Conservation (phyloP, 1,140 invertebrate species). For the Bilobella aurantiaca region DNA sequence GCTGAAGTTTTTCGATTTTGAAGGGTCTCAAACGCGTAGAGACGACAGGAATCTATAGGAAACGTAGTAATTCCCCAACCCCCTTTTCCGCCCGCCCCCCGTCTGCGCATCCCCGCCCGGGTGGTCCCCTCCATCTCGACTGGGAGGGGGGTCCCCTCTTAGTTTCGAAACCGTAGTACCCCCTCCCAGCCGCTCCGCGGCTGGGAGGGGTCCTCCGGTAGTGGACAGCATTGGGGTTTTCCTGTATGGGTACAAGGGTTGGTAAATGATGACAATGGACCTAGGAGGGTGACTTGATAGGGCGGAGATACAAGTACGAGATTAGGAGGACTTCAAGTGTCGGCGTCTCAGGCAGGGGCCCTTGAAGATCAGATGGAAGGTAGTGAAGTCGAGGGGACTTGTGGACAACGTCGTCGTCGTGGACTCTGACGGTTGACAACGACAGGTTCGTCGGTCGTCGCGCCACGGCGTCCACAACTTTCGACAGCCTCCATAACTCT, state of each 20-base stretch:
- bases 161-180: too few relatives aligned
- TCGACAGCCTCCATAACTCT: constrained; percentile 34
- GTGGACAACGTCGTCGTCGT: too few relatives aligned
- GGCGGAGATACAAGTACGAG: constrained; percentile 26
- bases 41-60: background rate
- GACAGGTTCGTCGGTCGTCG: constrained; percentile 12
- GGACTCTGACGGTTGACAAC: too few relatives aligned
- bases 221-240: too few relatives aligned
- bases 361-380: background rate
- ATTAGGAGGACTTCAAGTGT: constrained; percentile 32
- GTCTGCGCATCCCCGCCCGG: background rate
- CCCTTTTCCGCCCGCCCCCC: too few relatives aligned
- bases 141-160: too few relatives aligned
- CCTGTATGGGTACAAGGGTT: background rate
- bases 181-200: too few relatives aligned
- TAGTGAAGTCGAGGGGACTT: background rate
- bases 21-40: background rate
- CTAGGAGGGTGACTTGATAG: constrained; percentile 10
- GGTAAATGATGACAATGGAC: constrained; percentile 24
- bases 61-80: background rate
- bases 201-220: too few relatives aligned
- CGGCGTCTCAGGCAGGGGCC: constrained; percentile 9
- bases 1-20: too few relatives aligned
- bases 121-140: too few relatives aligned
- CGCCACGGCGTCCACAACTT: constrained; percentile 32